Evolutionary conservation across 2,113 vertebrate genomes (phyloP).

Genomic region (Carassius auratus): DNA sequence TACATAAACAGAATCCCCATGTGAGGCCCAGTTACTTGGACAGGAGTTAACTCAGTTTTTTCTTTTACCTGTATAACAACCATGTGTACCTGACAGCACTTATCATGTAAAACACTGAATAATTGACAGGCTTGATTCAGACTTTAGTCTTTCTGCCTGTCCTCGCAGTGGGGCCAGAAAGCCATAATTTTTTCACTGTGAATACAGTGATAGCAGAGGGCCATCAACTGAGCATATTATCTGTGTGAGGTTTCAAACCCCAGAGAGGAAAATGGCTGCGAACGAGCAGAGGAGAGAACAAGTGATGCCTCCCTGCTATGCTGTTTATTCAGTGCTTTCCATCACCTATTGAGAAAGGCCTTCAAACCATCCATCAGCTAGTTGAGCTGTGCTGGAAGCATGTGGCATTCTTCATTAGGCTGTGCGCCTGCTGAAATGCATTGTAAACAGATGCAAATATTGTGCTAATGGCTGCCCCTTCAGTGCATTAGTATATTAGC

Average conservation of each 20-base stretch:
- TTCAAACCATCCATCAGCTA: constrained; percentile 52
- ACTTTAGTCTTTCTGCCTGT: constrained; percentile 11
- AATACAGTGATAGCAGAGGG: constrained; percentile 35
- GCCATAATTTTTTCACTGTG: constrained; percentile 5
- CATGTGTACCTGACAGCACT: constrained; percentile 40
- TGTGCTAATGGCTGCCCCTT: constrained; percentile 56
- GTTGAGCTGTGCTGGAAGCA: constrained; percentile 40
- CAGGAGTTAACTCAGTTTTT: background rate
- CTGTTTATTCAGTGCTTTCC: constrained; percentile 47
- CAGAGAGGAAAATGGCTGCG: constrained; percentile 17
- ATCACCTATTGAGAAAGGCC: constrained; percentile 43
- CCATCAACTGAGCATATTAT: constrained; percentile 45
- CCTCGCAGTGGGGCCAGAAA: constrained; percentile 30
- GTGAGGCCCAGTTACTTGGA: background rate
- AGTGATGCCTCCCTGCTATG: constrained; percentile 37
- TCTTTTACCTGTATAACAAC: background rate
- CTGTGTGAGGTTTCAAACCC: constrained; percentile 7
- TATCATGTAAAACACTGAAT: constrained; percentile 9
- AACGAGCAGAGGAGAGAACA: background rate
- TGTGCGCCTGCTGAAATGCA: constrained; percentile 25
- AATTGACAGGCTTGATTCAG: constrained; percentile 27
- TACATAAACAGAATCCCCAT: background rate
- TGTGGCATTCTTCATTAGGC: constrained; percentile 51
- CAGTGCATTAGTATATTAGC: constrained; percentile 52
- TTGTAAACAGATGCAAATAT: constrained; percentile 59